Conservation (phyloP, 2,113 vertebrate genomes). For the Chionodraco myersi region DNA sequence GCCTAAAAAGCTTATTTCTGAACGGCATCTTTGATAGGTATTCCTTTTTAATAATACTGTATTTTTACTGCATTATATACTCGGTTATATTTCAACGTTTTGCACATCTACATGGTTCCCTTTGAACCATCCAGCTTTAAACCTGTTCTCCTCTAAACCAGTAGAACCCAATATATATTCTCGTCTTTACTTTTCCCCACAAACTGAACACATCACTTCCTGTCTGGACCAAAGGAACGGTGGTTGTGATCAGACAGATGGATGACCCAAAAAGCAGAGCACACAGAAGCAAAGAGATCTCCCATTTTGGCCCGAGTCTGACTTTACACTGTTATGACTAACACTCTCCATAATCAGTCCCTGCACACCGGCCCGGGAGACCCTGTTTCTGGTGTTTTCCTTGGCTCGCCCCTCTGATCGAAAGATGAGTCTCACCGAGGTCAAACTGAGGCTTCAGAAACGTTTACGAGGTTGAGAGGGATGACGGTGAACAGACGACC, state of each 20-base stretch:
- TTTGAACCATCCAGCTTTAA: neutral
- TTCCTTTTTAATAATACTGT: neutral
- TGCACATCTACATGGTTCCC: neutral
- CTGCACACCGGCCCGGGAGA: conserved; percentile 42
- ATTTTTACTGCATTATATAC: neutral
- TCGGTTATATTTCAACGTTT: too few relatives aligned
- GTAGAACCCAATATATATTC: conserved; percentile 1
- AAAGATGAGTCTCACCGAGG: conserved; percentile 45
- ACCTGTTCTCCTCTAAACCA: conserved; percentile 20
- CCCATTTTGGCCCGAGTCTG: conserved; percentile 17
- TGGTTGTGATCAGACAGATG: conserved; percentile 6
- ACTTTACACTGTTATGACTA: conserved; percentile 63
- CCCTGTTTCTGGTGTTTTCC: conserved; percentile 51
- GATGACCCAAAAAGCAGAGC: conserved; percentile 12
- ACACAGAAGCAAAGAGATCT: conserved; percentile 36
- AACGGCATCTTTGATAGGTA: neutral
- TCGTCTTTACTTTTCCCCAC: neutral
- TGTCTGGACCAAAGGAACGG: neutral
- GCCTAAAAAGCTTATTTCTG: neutral
- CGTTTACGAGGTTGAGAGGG: conserved; percentile 4
- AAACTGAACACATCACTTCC: neutral
- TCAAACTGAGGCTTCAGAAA: conserved; percentile 41
- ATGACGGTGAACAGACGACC: conserved; percentile 24
- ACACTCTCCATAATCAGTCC: conserved; percentile 58
- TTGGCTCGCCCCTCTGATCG: conserved; percentile 51